These are phyloP conservation scores for Ivindomyrus marchei DNA, from an alignment of 2,113 vertebrate species.

Conservation along the genomic window DNA sequence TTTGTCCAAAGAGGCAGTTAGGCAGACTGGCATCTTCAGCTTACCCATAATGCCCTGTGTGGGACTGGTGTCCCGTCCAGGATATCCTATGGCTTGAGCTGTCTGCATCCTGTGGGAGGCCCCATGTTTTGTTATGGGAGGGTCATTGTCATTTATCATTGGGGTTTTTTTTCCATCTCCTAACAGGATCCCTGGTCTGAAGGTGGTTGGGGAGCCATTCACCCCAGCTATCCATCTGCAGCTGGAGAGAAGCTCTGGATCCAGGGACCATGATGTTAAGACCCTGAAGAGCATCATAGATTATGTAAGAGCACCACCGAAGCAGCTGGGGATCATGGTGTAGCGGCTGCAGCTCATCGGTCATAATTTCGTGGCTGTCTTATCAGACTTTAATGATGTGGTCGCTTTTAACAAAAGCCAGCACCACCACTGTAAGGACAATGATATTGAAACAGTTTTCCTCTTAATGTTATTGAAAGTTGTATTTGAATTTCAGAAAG, in stretches of 20 bases:
- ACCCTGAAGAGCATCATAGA: conserved; percentile 73
- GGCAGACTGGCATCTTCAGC: background rate
- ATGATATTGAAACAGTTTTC: background rate
- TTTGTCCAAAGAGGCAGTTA: background rate
- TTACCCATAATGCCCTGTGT: background rate
- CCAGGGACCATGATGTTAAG: conserved; percentile 72
- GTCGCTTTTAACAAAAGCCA: background rate
- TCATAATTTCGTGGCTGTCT: background rate
- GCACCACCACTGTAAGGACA: background rate
- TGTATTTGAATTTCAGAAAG: background rate
- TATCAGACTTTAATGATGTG: background rate
- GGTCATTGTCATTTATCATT: background rate
- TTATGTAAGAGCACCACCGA: conserved; percentile 65
- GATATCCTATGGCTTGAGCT: background rate
- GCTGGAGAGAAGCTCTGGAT: conserved; percentile 71
- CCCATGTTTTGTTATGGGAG: background rate
- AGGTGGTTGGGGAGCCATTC: conserved; percentile 69
- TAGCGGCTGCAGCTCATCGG: background rate
- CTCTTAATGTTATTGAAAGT: background rate
- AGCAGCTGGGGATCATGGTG: background rate
- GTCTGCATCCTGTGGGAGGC: background rate
- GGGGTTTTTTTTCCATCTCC: background rate
- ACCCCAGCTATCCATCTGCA: conserved; percentile 84
- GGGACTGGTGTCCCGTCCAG: background rate
- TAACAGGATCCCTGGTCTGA: conserved; percentile 75